These are phyloP conservation scores for Knipowitschia caucasica DNA, from an alignment of 2,797 vertebrate genomes.

Conservation along the genomic window DNA sequence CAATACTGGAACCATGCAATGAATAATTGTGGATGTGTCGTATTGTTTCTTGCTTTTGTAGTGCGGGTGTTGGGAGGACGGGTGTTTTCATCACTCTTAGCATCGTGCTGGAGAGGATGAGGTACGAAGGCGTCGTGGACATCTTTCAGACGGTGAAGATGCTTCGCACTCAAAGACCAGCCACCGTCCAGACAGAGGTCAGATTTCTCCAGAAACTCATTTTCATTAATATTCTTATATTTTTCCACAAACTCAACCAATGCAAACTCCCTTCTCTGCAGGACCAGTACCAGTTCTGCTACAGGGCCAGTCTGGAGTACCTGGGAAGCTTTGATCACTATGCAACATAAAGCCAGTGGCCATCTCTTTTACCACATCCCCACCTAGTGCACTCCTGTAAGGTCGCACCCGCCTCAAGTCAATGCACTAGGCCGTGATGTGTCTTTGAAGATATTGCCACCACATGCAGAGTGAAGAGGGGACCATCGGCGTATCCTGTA, in stretches of 20 bases:
- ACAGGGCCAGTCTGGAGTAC: constrained; percentile 95
- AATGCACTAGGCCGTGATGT: constrained; percentile 61
- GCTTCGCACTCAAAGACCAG: constrained; percentile 96
- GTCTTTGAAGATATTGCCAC: constrained; percentile 56
- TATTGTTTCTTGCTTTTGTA: constrained; percentile 54
- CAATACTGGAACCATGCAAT: no score
- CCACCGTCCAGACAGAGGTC: constrained; percentile 99
- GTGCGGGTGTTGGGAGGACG: constrained; percentile 94
- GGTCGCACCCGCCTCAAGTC: constrained; percentile 40
- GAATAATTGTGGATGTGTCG: not conserved
- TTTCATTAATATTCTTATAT: not conserved
- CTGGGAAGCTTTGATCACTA: constrained; percentile 99
- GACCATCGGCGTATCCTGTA: constrained; percentile 57
- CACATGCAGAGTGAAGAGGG: constrained; percentile 62
- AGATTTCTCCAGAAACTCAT: constrained; percentile 14
- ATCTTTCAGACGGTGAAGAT: constrained; percentile 99
- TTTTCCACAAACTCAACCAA: not conserved
- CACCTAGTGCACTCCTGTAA: constrained; percentile 57
- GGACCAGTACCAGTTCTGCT: constrained; percentile 99
- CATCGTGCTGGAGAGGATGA: constrained; percentile 98
- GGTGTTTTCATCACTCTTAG: constrained; percentile 98
- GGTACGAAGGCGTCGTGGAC: constrained; percentile 98
- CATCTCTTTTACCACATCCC: constrained; percentile 51
- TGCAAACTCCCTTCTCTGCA: constrained; percentile 44
- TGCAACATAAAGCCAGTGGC: constrained; percentile 91